These are phyloP conservation scores for Mesocricetus auratus DNA, from an alignment of 2,113 vertebrate genomes.

Conservation along the genomic window DNA sequence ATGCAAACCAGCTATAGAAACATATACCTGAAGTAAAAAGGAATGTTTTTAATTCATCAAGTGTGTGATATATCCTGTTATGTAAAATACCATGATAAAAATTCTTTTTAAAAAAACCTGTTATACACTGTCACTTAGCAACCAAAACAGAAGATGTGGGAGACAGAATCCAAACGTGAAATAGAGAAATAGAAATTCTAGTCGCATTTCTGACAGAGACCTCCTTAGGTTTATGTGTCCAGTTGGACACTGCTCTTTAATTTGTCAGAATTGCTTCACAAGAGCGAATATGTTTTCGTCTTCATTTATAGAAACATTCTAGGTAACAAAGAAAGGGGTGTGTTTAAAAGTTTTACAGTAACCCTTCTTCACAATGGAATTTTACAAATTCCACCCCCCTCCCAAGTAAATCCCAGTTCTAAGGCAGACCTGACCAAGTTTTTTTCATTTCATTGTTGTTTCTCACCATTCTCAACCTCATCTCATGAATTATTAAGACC, in stretches of 20 bases:
- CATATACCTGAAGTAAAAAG: background rate
- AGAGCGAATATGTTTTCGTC: background rate
- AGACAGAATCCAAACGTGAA: background rate
- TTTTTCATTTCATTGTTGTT: background rate
- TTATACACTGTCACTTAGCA: slow-evolving; percentile 33
- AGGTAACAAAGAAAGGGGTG: background rate
- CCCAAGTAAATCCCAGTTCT: slow-evolving; percentile 16
- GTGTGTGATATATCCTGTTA: slow-evolving; percentile 21
- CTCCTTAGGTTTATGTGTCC: background rate
- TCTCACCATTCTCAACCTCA: background rate
- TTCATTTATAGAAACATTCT: background rate
- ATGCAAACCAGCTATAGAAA: slow-evolving; percentile 1
- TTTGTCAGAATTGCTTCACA: slow-evolving; percentile 36
- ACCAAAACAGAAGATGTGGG: slow-evolving; percentile 32
- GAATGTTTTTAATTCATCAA: background rate
- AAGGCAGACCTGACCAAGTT: background rate
- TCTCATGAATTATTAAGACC: background rate
- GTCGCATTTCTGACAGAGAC: background rate
- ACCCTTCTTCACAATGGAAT: background rate
- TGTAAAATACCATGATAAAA: slow-evolving; percentile 15
- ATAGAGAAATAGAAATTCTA: slow-evolving; percentile 1
- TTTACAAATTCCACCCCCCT: slow-evolving; percentile 15
- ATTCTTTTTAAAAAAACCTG: background rate
- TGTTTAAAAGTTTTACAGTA: background rate
- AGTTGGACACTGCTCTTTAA: background rate